A percentile compares a stretch with the other conserved stretches of the same genome.
These are phyloP conservation scores for Furnarius figulus DNA, from an alignment of 2,113 vertebrate species.

Conservation along the genomic window DNA sequence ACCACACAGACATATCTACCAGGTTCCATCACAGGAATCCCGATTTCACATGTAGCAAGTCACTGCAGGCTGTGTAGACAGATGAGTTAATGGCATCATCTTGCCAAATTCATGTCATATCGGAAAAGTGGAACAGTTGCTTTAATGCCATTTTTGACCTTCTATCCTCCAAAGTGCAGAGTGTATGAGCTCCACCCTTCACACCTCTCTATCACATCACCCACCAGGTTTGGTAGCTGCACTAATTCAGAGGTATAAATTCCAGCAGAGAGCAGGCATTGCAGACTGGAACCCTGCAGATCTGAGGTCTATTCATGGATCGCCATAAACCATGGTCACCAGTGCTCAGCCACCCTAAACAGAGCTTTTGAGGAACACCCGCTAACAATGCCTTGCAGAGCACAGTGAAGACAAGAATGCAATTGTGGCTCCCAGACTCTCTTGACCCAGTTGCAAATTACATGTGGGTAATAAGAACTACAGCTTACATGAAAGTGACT, in stretches of 20 bases:
- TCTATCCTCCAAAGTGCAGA: neutral
- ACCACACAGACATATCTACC: neutral
- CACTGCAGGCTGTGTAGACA: neutral
- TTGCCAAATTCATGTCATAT: neutral
- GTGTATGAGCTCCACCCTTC: neutral
- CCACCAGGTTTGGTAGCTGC: neutral
- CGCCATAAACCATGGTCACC: neutral
- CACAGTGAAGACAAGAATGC: neutral
- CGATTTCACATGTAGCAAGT: neutral
- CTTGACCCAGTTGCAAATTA: constrained; percentile 34
- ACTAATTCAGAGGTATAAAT: neutral
- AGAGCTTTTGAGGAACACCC: neutral
- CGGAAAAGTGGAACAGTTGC: neutral
- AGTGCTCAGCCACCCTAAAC: neutral
- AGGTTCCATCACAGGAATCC: neutral
- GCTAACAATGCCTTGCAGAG: neutral
- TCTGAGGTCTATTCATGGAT: constrained; percentile 2
- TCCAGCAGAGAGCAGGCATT: neutral
- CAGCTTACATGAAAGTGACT: constrained; percentile 55
- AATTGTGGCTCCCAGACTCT: neutral
- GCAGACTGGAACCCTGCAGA: neutral
- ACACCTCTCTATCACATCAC: neutral
- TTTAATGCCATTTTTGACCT: neutral
- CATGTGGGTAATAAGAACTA: constrained; percentile 12
- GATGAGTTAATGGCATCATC: neutral